A percentile compares a stretch with the other conserved stretches of the same genome.
phyloP scores from a whole-genome alignment of 2,797 vertebrate genomes.

The Mormyrus proboscirostris region DNA sequence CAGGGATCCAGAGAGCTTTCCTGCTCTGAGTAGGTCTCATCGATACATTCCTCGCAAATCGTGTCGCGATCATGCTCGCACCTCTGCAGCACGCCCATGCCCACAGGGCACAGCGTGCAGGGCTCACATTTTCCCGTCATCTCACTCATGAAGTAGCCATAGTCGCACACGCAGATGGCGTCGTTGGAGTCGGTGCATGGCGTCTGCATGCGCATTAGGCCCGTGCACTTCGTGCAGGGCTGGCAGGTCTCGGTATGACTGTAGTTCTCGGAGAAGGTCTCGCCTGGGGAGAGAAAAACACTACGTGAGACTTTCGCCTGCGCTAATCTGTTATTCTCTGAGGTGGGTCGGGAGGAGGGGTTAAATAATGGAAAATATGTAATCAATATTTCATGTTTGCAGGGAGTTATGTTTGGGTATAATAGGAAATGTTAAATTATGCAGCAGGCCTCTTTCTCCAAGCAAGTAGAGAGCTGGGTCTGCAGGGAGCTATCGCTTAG shows the following conservation, averaged over 20 bases:
- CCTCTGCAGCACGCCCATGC: conserved; percentile 69
- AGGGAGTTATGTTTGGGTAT: conserved; percentile 58
- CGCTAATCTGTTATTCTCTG: conserved; percentile 20
- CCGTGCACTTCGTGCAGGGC: conserved; percentile 73
- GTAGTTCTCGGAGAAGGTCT: conserved; percentile 80
- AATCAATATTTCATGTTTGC: conserved; percentile 57
- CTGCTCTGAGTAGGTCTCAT: conserved; percentile 81
- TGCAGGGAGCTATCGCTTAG: not conserved
- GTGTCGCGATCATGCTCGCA: conserved; percentile 73
- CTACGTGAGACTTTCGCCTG: not conserved
- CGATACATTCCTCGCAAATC: conserved; percentile 71
- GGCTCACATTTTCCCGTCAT: conserved; percentile 52
- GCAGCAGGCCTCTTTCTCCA: conserved; percentile 59
- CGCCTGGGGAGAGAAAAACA: conserved; percentile 57
- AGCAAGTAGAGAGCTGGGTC: conserved; percentile 21
- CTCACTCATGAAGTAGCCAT: conserved; percentile 66
- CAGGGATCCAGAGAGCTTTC: conserved; percentile 87
- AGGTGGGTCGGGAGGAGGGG: conserved; percentile 33
- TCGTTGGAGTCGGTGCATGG: conserved; percentile 90
- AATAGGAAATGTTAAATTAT: conserved; percentile 67
- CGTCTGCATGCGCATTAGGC: conserved; percentile 73
- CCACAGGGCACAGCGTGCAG: conserved; percentile 74
- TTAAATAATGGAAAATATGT: conserved; percentile 35
- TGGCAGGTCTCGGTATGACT: conserved; percentile 80
- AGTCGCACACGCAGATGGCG: conserved; percentile 79